These are phyloP conservation scores for Drosophila varians DNA, from an alignment of 1,140 invertebrate species.

Conservation along the genomic window DNA sequence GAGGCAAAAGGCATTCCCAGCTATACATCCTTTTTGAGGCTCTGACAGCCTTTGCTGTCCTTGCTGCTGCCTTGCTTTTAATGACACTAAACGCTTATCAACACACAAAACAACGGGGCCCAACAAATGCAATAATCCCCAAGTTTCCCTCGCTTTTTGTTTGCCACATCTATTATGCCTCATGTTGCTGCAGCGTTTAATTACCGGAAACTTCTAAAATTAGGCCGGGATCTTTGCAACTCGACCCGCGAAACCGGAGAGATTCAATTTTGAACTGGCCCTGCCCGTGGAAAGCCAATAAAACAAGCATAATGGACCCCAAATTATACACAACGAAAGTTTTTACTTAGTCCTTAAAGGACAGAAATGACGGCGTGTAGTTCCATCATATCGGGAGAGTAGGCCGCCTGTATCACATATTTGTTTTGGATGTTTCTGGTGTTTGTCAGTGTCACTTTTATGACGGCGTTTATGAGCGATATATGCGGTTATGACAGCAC, in stretches of 20 bases:
- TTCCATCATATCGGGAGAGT: slow-evolving; percentile 25
- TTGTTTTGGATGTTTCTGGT: slow-evolving; percentile 49
- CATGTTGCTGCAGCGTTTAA: slow-evolving; percentile 47
- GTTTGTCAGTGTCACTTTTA: slow-evolving; percentile 72
- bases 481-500: slow-evolving; percentile 66
- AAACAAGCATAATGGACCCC: slow-evolving; percentile 42
- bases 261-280: slow-evolving; percentile 32
- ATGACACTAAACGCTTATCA: slow-evolving; percentile 76
- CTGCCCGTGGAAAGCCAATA: slow-evolving; percentile 38
- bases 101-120: slow-evolving; percentile 46
- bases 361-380: slow-evolving; percentile 8
- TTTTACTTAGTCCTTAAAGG: slow-evolving; percentile 56
- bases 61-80: slow-evolving; percentile 58
- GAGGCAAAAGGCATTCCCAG: not conserved
- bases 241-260: slow-evolving; percentile 14
- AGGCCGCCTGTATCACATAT: slow-evolving; percentile 70
- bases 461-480: slow-evolving; percentile 75
- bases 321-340: slow-evolving; percentile 53
- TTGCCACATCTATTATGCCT: not conserved
- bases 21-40: slow-evolving; percentile 8
- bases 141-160: slow-evolving; percentile 35
- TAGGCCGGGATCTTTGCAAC: slow-evolving; percentile 34
- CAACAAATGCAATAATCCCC: slow-evolving; percentile 68
- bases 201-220: slow-evolving; percentile 67
- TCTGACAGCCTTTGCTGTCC: slow-evolving; percentile 23